These are phyloP conservation scores for Choreutis nemorana DNA, from an alignment of 2,888 invertebrate species.

Conservation along the genomic window DNA sequence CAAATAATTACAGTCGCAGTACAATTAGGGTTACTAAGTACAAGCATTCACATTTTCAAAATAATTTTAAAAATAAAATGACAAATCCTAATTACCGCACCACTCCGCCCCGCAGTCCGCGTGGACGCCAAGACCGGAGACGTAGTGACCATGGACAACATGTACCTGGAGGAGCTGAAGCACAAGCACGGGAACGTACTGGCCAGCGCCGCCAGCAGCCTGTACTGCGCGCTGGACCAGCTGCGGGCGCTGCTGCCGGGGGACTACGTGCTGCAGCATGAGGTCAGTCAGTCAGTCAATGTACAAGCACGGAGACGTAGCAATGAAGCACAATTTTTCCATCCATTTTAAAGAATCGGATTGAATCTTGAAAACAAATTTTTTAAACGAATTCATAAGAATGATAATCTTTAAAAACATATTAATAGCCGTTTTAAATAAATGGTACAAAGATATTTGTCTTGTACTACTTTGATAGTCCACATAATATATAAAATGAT, in stretches of 20 bases:
- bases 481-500: no score
- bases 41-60: neutral
- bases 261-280: conserved; percentile 34
- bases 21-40: no score
- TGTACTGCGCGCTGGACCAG: conserved; percentile 24
- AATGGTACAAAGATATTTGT: no score
- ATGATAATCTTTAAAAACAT: no score
- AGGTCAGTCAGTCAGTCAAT: conserved; percentile 26
- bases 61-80: neutral
- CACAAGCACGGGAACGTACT: conserved; percentile 8
- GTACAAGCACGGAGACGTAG: no score
- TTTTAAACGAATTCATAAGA: no score
- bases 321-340: no score
- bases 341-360: no score
- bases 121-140: conserved; percentile 36
- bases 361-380: no score
- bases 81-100: neutral
- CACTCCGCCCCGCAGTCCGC: conserved; percentile 21
- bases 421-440: no score
- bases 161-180: conserved; percentile 10
- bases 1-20: no score
- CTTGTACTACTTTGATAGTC: no score
- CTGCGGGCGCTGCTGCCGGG: conserved; percentile 34
- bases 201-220: conserved; percentile 10
- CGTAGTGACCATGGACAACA: conserved; percentile 22